phyloP scores from a whole-genome alignment of 2,113 vertebrate species.

The Galeopterus variegatus region DNA sequence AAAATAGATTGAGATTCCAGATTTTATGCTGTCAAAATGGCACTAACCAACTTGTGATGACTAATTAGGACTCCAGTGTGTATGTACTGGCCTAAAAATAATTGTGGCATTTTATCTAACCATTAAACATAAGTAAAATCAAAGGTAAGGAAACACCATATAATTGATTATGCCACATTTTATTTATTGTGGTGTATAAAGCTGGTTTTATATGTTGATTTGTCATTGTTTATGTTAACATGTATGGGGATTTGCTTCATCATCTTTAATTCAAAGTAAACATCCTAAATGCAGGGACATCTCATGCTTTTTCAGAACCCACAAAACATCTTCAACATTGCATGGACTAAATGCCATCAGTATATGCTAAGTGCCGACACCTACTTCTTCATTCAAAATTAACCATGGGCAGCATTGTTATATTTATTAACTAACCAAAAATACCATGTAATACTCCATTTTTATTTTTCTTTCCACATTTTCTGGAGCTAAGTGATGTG shows the following conservation, averaged over 20 bases:
- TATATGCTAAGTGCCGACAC: background rate
- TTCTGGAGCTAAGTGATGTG: background rate
- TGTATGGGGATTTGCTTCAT: background rate
- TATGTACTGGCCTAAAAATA: background rate
- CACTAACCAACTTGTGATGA: background rate
- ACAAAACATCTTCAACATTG: background rate
- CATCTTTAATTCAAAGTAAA: background rate
- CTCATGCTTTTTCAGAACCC: background rate
- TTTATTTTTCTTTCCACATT: conserved; percentile 7
- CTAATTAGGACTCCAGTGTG: conserved; percentile 29
- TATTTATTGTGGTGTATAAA: background rate
- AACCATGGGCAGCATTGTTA: background rate
- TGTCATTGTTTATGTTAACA: background rate
- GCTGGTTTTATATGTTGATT: background rate
- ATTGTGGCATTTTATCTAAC: background rate
- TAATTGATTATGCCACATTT: background rate
- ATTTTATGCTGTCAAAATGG: conserved; percentile 23
- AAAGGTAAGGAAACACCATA: background rate
- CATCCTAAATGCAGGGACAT: background rate
- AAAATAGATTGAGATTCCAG: background rate
- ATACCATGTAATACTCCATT: background rate
- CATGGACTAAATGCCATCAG: background rate
- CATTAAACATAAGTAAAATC: background rate
- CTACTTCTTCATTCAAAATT: conserved; percentile 14
- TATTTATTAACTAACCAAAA: conserved; percentile 8